Evolutionary conservation across 2,797 vertebrate species (phyloP).

Genomic region (Halcyon chelicuti): DNA sequence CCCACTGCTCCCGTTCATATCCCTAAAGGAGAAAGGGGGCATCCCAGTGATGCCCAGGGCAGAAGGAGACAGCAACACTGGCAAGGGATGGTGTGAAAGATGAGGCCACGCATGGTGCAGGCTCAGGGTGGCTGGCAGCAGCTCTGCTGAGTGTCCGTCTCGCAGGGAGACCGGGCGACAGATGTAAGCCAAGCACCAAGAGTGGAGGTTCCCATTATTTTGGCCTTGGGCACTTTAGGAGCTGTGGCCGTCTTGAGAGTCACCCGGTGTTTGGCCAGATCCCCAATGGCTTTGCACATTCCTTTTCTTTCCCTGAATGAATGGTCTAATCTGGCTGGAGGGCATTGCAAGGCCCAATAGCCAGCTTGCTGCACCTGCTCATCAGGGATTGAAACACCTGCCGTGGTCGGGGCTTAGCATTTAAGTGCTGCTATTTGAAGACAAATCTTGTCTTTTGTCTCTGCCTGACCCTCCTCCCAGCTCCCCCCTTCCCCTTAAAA

Average conservation of each 20-base stretch:
- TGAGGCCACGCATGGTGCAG: accelerated
- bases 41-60: accelerated
- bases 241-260: conserved; percentile 45
- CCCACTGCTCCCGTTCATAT: not conserved
- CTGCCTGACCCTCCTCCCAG: not conserved
- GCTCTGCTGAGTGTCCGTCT: not conserved
- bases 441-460: conserved; percentile 68
- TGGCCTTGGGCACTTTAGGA: conserved; percentile 63
- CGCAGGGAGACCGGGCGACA: not conserved
- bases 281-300: conserved; percentile 67
- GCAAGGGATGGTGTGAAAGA: accelerated
- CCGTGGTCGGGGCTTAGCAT: conserved; percentile 52
- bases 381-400: conserved; percentile 69
- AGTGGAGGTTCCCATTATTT: conserved; percentile 58
- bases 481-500: not conserved
- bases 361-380: conserved; percentile 69
- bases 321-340: conserved; percentile 72
- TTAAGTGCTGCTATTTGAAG: conserved; percentile 75
- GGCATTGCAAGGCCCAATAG: conserved; percentile 66
- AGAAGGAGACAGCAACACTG: accelerated
- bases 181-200: conserved; percentile 45
- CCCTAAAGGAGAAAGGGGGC: not conserved
- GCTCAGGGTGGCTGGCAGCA: not conserved
- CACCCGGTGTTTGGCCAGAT: conserved; percentile 66
- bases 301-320: conserved; percentile 70